Conservation (phyloP, 2,888 invertebrate species). For the Metopia argyrocephala region DNA sequence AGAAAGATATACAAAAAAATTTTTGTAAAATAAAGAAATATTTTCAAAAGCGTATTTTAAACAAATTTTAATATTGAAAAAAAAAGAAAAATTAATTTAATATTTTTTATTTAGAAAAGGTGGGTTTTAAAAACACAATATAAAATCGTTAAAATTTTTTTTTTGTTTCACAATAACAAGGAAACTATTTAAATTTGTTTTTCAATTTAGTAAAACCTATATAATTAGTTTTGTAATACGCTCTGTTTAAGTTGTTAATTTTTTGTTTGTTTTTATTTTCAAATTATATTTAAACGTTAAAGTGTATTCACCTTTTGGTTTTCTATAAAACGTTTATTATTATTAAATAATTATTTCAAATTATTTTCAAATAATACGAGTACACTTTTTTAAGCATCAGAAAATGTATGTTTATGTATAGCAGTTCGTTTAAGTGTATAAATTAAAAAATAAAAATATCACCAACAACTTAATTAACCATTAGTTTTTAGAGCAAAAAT, state of each 20-base stretch:
- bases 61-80: not conserved
- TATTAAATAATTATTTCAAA: conserved; percentile 2
- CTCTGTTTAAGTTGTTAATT: conserved; percentile 16
- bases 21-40: not conserved
- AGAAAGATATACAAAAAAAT: not conserved
- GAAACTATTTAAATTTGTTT: not conserved
- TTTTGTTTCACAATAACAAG: not conserved
- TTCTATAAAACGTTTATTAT: not conserved
- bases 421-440: not conserved
- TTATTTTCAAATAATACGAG: conserved; percentile 21
- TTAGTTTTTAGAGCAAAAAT: not conserved
- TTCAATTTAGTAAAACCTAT: not conserved
- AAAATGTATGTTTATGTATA: not conserved
- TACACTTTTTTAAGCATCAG: not conserved
- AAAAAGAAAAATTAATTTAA: not conserved
- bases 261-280: not conserved
- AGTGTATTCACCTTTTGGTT: not conserved
- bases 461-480: conserved; percentile 42
- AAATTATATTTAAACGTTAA: not conserved
- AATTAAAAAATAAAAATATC: not conserved
- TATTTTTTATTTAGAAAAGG: conserved; percentile 16
- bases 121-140: conserved; percentile 18
- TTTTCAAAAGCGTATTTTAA: not conserved
- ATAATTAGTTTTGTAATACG: not conserved
- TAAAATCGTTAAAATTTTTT: not conserved